Conservation (phyloP, 2,797 vertebrate genomes). For the Acanthurus leucopareius region DNA sequence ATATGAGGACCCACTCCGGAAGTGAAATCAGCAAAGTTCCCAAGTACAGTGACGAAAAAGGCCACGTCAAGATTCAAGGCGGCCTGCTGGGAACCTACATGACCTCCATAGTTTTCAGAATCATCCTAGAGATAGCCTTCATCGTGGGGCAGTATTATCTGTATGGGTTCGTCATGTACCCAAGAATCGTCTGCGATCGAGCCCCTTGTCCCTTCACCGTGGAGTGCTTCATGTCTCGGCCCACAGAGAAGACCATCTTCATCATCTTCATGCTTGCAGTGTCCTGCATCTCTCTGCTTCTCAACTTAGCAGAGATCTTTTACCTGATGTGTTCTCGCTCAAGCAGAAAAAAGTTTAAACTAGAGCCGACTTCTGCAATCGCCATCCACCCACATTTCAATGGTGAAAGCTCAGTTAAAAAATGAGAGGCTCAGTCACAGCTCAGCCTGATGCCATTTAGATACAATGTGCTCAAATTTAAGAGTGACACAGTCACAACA, state of each 20-base stretch:
- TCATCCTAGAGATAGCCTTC: slow-evolving; percentile 93
- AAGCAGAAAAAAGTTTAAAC: slow-evolving; percentile 38
- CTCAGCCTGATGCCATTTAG: slow-evolving; percentile 28
- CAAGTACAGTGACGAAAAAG: slow-evolving; percentile 84
- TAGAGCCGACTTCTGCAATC: background rate
- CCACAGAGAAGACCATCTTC: slow-evolving; percentile 97
- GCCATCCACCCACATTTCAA: slow-evolving; percentile 47
- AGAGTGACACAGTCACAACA: background rate
- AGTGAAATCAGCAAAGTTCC: slow-evolving; percentile 48
- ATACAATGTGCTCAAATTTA: background rate
- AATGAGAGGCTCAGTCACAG: slow-evolving; percentile 53
- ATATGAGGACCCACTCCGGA: slow-evolving; percentile 67
- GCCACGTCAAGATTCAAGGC: slow-evolving; percentile 89
- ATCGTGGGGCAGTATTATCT: slow-evolving; percentile 94
- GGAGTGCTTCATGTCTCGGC: slow-evolving; percentile 97
- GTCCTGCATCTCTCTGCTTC: slow-evolving; percentile 90
- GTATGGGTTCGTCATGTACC: slow-evolving; percentile 92
- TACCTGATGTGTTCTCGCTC: slow-evolving; percentile 90
- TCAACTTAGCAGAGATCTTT: slow-evolving; percentile 94
- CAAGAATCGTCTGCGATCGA: slow-evolving; percentile 88
- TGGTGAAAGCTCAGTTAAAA: slow-evolving; percentile 9
- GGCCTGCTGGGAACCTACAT: slow-evolving; percentile 93
- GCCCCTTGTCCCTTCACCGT: slow-evolving; percentile 93
- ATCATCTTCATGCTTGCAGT: slow-evolving; percentile 96
- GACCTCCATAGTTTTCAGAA: slow-evolving; percentile 92